These are phyloP conservation scores for Cylas formicarius DNA, from an alignment of 1,140 invertebrate genomes.

Conservation along the genomic window DNA sequence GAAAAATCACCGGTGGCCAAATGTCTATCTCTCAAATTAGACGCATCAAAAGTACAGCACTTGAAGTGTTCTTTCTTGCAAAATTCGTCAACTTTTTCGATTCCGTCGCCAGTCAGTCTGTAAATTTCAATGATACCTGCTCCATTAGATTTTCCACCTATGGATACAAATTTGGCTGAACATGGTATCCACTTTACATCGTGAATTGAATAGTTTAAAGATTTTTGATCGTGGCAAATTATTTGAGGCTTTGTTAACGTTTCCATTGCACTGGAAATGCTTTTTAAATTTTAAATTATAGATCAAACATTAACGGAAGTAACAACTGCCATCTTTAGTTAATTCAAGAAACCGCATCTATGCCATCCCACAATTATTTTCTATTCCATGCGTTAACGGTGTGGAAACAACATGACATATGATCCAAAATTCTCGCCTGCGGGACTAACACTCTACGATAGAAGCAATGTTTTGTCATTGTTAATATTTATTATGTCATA, in stretches of 20 bases:
- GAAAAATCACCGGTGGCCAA: conserved; percentile 89
- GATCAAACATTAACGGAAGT: too few relatives aligned
- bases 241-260: conserved; percentile 78
- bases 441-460: too few relatives aligned
- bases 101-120: conserved; percentile 66
- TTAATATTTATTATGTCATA: too few relatives aligned
- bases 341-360: too few relatives aligned
- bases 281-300: conserved; percentile 1
- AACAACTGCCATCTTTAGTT: too few relatives aligned
- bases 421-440: too few relatives aligned
- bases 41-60: conserved; percentile 88
- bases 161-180: conserved; percentile 82
- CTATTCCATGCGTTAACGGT: too few relatives aligned
- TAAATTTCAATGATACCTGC: conserved; percentile 84
- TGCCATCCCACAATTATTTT: too few relatives aligned
- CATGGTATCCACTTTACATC: conserved; percentile 93
- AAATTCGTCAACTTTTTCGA: conserved; percentile 65
- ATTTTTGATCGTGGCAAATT: conserved; percentile 78
- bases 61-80: conserved; percentile 79
- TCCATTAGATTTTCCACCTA: conserved; percentile 78
- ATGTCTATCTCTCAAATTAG: conserved; percentile 65
- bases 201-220: conserved; percentile 78
- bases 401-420: too few relatives aligned
- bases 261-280: conserved; percentile 39
- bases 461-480: too few relatives aligned